A percentile compares a stretch with the other conserved stretches of the same genome.
These are phyloP conservation scores for Clunio marinus DNA, from an alignment of 2,888 invertebrate genomes.

Conservation along the genomic window DNA sequence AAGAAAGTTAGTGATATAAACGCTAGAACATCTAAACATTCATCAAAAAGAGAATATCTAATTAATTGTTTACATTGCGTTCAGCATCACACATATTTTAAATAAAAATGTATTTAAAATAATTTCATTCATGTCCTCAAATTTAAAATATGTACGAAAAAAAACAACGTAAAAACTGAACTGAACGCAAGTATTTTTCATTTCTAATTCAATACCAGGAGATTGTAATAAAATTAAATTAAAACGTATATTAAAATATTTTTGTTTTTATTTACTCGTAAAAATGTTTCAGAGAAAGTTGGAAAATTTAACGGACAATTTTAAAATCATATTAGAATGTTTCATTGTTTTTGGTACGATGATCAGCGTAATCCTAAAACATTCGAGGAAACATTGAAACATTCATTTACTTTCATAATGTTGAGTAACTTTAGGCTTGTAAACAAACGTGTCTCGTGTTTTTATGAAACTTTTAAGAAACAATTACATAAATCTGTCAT, in stretches of 20 bases:
- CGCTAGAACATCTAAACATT: neutral
- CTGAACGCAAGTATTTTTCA: neutral
- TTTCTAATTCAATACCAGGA: neutral
- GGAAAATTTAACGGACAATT: neutral
- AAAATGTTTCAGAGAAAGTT: no score
- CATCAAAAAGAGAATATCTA: no score
- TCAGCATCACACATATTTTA: neutral
- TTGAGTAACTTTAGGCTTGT: no score
- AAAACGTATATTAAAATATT: no score
- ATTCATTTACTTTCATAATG: no score
- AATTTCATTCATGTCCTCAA: neutral
- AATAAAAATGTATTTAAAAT: neutral
- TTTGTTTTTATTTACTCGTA: no score
- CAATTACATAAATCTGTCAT: neutral
- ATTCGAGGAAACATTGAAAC: no score
- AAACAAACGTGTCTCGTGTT: no score
- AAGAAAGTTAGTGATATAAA: neutral
- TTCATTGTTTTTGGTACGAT: no score
- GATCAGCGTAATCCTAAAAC: no score
- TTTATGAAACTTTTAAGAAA: neutral
- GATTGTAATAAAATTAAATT: slow-evolving; percentile 1
- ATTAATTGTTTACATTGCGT: neutral
- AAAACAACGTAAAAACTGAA: neutral
- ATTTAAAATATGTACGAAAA: neutral
- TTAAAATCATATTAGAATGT: neutral